Evolutionary conservation across 2,888 invertebrate species (phyloP).

Genomic region (Trilocha varians): DNA sequence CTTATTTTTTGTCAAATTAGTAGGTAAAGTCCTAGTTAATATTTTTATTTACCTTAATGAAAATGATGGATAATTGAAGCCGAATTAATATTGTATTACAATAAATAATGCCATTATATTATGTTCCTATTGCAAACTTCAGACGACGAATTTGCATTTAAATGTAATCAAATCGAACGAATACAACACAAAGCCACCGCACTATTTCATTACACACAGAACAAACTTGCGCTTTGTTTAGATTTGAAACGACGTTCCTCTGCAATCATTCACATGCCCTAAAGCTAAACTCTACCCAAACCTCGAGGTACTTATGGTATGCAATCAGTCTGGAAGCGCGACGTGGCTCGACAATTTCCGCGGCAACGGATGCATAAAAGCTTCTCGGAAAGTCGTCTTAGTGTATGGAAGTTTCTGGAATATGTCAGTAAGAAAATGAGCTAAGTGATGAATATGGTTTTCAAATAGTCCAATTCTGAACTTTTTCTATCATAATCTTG

Average conservation of each 20-base stretch:
- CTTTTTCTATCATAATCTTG: no score
- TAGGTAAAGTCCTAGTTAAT: no score
- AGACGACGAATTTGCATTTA: no score
- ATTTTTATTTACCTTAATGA: no score
- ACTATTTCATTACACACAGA: background rate
- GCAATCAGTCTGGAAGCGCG: conserved; percentile 42
- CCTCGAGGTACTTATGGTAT: conserved; percentile 7
- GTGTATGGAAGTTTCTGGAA: conserved; percentile 44
- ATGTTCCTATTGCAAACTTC: no score
- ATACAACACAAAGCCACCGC: background rate
- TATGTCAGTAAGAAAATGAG: conserved; percentile 37
- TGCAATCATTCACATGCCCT: background rate
- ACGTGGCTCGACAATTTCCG: conserved; percentile 43
- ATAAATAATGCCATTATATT: no score
- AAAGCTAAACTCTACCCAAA: background rate
- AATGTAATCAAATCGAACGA: no score
- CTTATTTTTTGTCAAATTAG: no score
- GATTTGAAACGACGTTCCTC: background rate
- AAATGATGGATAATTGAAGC: no score
- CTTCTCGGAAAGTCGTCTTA: conserved; percentile 32
- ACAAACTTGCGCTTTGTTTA: background rate
- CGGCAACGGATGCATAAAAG: conserved; percentile 42
- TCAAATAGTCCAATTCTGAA: no score
- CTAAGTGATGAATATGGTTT: conserved; percentile 42
- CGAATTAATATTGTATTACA: no score